These are phyloP conservation scores for Eubasilissa splendida DNA, from an alignment of 2,888 invertebrate genomes.

Conservation along the genomic window DNA sequence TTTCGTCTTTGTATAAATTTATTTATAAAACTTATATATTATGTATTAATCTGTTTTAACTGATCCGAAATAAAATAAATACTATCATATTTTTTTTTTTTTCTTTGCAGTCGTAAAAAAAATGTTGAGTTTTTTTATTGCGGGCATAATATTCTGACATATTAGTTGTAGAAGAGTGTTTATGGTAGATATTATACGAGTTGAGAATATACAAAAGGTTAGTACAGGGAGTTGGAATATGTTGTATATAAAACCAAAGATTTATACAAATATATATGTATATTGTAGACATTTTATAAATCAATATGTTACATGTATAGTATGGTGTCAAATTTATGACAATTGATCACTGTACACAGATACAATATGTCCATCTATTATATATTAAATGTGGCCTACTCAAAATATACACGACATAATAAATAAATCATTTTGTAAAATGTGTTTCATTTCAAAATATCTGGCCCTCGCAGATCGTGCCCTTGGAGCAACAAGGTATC, in stretches of 20 bases:
- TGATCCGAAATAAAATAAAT: no score
- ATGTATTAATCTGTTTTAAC: no score
- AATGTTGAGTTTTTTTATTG: no score
- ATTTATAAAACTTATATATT: no score
- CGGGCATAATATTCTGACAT: not conserved
- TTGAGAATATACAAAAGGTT: not conserved
- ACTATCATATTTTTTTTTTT: no score
- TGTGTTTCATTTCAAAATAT: no score
- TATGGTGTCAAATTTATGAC: conserved; percentile 21
- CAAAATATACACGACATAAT: conserved; percentile 26
- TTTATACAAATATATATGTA: conserved; percentile 20
- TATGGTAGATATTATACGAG: not conserved
- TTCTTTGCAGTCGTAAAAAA: no score
- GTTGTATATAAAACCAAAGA: conserved; percentile 39
- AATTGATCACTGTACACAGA: conserved; percentile 21
- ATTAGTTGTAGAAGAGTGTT: not conserved
- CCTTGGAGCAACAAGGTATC: no score
- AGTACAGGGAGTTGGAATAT: conserved; percentile 28
- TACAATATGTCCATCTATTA: conserved; percentile 12
- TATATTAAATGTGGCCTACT: conserved; percentile 46
- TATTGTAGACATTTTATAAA: conserved; percentile 32
- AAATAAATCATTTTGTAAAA: conserved; percentile 28
- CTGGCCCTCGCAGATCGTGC: no score
- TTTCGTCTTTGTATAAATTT: no score
- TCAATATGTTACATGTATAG: conserved; percentile 22